These are phyloP conservation scores for Jordanella pulchra DNA, from an alignment of 2,797 vertebrate species.

Conservation along the genomic window DNA sequence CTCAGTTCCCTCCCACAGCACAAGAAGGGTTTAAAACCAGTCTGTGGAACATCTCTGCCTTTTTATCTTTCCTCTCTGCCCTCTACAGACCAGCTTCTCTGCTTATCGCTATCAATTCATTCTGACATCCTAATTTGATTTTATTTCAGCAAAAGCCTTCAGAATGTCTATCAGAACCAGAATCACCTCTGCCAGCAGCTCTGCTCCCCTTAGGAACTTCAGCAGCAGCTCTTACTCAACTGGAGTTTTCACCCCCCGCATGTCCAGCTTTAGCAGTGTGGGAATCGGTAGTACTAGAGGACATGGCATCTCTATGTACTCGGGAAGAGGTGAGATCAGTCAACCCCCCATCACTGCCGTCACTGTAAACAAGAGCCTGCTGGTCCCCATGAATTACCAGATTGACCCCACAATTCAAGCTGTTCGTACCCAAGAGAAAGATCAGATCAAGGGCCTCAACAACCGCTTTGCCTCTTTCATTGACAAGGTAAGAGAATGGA, in stretches of 20 bases:
- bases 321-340: not conserved
- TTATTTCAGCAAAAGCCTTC: conserved; percentile 26
- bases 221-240: conserved; percentile 85
- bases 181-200: conserved; percentile 55
- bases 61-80: conserved; percentile 75
- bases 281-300: conserved; percentile 34
- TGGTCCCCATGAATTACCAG: conserved; percentile 73
- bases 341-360: conserved; percentile 78
- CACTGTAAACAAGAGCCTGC: conserved; percentile 81
- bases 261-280: conserved; percentile 61
- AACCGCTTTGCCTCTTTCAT: conserved; percentile 89
- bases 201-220: conserved; percentile 73
- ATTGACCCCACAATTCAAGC: conserved; percentile 79
- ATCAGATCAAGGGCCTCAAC: conserved; percentile 92
- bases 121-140: conserved; percentile 45
- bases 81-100: conserved; percentile 60
- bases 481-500: conserved; percentile 81
- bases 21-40: conserved; percentile 71
- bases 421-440: conserved; percentile 85
- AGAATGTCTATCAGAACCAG: conserved; percentile 38
- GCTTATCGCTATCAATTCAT: conserved; percentile 43
- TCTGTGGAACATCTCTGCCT: conserved; percentile 59
- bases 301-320: conserved; percentile 34
- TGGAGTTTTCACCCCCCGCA: conserved; percentile 47
- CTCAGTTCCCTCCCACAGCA: conserved; percentile 70